Percentiles rank a stretch among this genome's conserved stretches.
These are phyloP conservation scores for Calephelis nemesis DNA, from an alignment of 1,140 invertebrate genomes.

Conservation along the genomic window DNA sequence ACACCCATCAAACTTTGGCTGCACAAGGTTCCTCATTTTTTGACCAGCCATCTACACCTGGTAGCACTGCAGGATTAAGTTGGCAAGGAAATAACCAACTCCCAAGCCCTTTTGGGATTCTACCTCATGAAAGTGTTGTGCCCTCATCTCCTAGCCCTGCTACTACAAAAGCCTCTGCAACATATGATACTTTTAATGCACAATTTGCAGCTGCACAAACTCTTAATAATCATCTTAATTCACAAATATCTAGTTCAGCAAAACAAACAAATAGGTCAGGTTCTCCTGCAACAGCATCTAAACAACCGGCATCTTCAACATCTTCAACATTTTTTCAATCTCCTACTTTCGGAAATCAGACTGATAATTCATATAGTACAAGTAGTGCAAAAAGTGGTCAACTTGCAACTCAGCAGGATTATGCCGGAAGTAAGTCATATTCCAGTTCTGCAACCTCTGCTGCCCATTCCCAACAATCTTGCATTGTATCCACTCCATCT, in stretches of 20 bases:
- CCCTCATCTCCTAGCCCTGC: conserved; percentile 83
- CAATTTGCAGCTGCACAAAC: conserved; percentile 83
- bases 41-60: conserved; percentile 81
- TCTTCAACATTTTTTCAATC: conserved; percentile 83
- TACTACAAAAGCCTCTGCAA: conserved; percentile 76
- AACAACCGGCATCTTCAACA: conserved; percentile 79
- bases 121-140: conserved; percentile 88
- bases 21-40: conserved; percentile 81
- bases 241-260: conserved; percentile 78
- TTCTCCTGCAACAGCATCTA: conserved; percentile 79
- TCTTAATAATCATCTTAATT: conserved; percentile 82
- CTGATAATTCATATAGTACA: conserved; percentile 79
- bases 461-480: conserved; percentile 83
- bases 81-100: conserved; percentile 85
- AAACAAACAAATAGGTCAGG: conserved; percentile 79
- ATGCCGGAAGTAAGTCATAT: conserved; percentile 81
- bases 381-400: conserved; percentile 80
- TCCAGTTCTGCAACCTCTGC: conserved; percentile 79
- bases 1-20: conserved; percentile 79
- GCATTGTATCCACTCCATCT: conserved; percentile 84
- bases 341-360: conserved; percentile 78
- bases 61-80: conserved; percentile 75
- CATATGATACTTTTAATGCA: conserved; percentile 84
- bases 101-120: conserved; percentile 86
- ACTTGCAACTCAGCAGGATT: conserved; percentile 77